phyloP scores from a whole-genome alignment of 2,797 vertebrate species.

The Ctenochaetus hawaiiensis region DNA sequence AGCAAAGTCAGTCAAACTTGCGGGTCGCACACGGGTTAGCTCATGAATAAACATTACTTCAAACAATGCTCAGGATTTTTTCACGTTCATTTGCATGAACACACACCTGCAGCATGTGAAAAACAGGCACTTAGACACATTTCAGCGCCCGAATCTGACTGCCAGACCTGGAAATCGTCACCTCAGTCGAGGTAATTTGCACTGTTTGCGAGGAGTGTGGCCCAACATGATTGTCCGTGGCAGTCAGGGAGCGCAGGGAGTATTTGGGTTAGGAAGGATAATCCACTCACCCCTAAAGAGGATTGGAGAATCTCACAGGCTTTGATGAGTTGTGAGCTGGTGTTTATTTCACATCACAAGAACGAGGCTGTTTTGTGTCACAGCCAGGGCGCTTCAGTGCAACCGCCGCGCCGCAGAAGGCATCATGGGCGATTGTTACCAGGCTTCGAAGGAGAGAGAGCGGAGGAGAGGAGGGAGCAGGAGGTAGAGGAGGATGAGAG shows the following conservation, averaged over 20 bases:
- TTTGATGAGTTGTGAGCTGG: constrained; percentile 82
- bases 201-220: constrained; percentile 38
- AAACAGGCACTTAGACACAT: not conserved
- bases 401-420: constrained; percentile 23
- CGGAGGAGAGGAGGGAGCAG: not conserved
- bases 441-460: constrained; percentile 11
- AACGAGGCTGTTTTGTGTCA: constrained; percentile 62
- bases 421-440: constrained; percentile 59
- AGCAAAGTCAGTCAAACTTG: constrained; percentile 7
- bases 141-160: constrained; percentile 11
- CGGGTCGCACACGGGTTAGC: constrained; percentile 17
- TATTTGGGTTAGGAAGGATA: constrained; percentile 84
- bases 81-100: not conserved
- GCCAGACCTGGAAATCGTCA: constrained; percentile 48
- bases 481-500: constrained; percentile 16
- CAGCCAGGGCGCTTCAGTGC: constrained; percentile 42
- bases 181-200: constrained; percentile 54
- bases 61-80: too few relatives aligned
- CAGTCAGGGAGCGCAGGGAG: constrained; percentile 66
- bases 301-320: constrained; percentile 80
- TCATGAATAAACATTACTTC: constrained; percentile 12
- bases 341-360: constrained; percentile 80
- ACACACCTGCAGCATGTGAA: not conserved
- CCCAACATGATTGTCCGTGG: constrained; percentile 52
- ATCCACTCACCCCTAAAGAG: constrained; percentile 85